Evolutionary conservation across 2,113 vertebrate species (phyloP), one percentile per base, ranked within the genome.

Genomic region (Indicator indicator): DNA sequence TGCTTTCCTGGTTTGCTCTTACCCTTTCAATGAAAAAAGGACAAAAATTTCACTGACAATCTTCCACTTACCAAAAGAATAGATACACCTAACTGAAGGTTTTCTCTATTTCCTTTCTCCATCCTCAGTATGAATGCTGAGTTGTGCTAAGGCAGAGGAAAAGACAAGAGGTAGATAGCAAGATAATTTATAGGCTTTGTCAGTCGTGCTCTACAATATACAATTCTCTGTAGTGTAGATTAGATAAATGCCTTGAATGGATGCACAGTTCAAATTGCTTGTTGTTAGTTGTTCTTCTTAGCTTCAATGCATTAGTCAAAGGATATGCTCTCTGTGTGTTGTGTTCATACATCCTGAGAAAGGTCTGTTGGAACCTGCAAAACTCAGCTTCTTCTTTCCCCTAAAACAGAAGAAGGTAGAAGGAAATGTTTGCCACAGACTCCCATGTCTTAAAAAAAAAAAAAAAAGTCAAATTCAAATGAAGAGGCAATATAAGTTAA

Each of bases 371-470:
- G 7, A 11, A 13, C 8, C 4, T 16, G 16, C 11, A n/a, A 15
- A 33, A 10, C 2, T 32, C 46, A 56, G 0, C 9, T 32, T 17
- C 12, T 28, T 52, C 28, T 64, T 72, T 8, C 13, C 10, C 13
- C 2, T 3, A 48, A 15, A 72, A 12, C 3, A 32, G 9, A 6
- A 55, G 20, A 60, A 56, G 19, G 9, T 1, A 56, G 26, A 78
- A 56, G 1, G 27, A 2, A 55, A 2, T 4, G 5, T 12, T 18
- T 48, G 4, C 2, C 50, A 86, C 54, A 63, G 3, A 11, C 16
- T 36, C 4, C 20, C 4, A 26, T 1, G 19, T 2, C 7, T 6
- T 13, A 32, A 27, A 54, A 62, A 33, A 36, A 42, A 30, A 26
- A 9, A 30, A 44, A 46, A 56, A 6, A 58, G 27, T 26, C 3